phyloP scores from a whole-genome alignment of 1,140 invertebrate genomes.

The Trypoxylus dichotomus region DNA sequence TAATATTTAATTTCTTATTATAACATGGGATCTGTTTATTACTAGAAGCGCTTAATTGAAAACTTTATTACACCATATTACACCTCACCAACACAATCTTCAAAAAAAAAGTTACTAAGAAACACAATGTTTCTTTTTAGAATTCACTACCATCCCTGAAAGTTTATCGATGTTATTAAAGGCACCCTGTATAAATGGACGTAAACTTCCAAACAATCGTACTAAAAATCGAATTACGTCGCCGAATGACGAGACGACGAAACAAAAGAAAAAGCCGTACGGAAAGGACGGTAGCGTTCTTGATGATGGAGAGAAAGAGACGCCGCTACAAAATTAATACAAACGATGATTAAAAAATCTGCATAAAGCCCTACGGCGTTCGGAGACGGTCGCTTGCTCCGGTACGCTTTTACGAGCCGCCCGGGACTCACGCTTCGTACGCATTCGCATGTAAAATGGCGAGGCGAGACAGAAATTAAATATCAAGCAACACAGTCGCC shows the following conservation, averaged over 20 bases:
- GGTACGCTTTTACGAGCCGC: not conserved
- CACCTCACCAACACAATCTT: too few species aligned
- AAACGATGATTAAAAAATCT: constrained; percentile 37
- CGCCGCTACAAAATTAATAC: constrained; percentile 35
- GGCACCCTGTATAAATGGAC: too few species aligned
- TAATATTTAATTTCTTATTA: too few species aligned
- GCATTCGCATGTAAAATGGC: constrained; percentile 19
- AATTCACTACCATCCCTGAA: too few species aligned
- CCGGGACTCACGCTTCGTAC: not conserved
- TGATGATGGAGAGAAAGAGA: not conserved
- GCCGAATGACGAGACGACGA: not conserved
- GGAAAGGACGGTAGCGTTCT: not conserved
- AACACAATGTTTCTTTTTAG: too few species aligned
- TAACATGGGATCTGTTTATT: too few species aligned
- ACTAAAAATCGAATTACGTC: not conserved
- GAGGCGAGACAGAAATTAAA: constrained; percentile 21
- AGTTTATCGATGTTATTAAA: too few species aligned
- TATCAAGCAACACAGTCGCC: constrained; percentile 4
- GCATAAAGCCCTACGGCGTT: constrained; percentile 30
- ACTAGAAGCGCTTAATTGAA: too few species aligned
- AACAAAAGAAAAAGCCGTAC: not conserved
- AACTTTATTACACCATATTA: too few species aligned
- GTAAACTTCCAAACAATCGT: too few species aligned
- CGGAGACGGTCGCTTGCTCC: not conserved
- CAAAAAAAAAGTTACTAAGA: too few species aligned